Percentiles rank a stretch among this genome's conserved stretches.
Conservation (phyloP, 1,140 invertebrate genomes). For the Diabrotica virgifera region DNA sequence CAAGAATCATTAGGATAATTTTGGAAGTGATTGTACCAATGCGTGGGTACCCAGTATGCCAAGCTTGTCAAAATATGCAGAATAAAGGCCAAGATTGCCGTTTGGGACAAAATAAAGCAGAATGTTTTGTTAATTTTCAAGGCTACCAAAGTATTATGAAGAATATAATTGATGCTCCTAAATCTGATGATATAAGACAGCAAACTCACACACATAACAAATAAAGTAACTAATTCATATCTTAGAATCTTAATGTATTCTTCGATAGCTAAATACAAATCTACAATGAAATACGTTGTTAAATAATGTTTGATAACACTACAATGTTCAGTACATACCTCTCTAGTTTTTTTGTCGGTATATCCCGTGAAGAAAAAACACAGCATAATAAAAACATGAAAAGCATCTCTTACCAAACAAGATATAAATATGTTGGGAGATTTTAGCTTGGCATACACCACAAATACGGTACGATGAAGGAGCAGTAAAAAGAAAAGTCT, state of each 20-base stretch:
- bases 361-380: conserved; percentile 23
- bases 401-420: neutral
- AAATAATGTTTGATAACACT: conserved; percentile 22
- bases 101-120: conserved; percentile 17
- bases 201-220: neutral
- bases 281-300: conserved; percentile 21
- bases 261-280: neutral
- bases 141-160: conserved; percentile 5
- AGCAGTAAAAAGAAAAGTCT: conserved; percentile 18
- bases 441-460: neutral
- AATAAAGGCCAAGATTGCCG: conserved; percentile 3
- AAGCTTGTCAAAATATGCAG: neutral
- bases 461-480: neutral
- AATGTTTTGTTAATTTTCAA: conserved; percentile 12
- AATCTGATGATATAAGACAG: neutral
- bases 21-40: neutral
- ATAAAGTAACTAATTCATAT: neutral
- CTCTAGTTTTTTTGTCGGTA: conserved; percentile 20
- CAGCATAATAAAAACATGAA: neutral
- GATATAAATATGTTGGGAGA: neutral
- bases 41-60: neutral
- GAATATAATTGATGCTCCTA: neutral
- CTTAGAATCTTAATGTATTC: neutral
- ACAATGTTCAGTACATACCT: conserved; percentile 19
- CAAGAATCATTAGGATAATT: conserved; percentile 15